Percentiles rank a stretch among this genome's conserved stretches.
Evolutionary conservation across 2,797 vertebrate species (phyloP).

Genomic region (Prionace glauca): DNA sequence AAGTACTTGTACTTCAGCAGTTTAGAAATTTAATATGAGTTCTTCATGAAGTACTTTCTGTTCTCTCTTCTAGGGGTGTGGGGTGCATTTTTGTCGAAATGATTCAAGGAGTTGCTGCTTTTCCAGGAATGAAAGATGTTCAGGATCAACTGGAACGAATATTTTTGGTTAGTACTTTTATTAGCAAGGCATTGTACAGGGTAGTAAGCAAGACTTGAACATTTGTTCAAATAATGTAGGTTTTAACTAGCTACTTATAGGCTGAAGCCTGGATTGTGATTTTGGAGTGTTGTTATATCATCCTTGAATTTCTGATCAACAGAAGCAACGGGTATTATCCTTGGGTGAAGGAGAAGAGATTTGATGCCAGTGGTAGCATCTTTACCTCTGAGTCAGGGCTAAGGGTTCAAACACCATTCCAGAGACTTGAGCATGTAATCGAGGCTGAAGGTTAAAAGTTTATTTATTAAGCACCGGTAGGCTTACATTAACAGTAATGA

Average conservation of each 20-base stretch:
- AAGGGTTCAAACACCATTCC: neutral
- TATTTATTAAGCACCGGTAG: no score
- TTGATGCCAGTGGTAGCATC: neutral
- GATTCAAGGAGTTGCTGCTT: constrained; percentile 94
- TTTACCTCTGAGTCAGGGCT: neutral
- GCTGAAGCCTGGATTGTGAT: neutral
- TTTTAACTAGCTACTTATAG: neutral
- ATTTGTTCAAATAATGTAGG: neutral
- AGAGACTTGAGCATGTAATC: neutral
- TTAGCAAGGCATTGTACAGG: neutral
- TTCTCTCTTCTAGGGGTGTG: constrained; percentile 71
- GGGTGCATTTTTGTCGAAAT: constrained; percentile 97
- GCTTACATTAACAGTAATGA: no score
- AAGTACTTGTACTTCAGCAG: neutral
- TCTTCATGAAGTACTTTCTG: constrained; percentile 37
- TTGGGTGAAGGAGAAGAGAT: neutral
- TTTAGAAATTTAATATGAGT: constrained; percentile 2
- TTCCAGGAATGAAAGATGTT: constrained; percentile 97
- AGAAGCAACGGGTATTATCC: neutral
- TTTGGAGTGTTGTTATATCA: neutral
- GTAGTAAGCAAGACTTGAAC: neutral
- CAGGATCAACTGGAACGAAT: constrained; percentile 96
- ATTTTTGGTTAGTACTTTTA: constrained; percentile 78
- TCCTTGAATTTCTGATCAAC: neutral
- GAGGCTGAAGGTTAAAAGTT: neutral